phyloP scores from a whole-genome alignment of 2,113 vertebrate genomes.

The Pluvianellus socialis region DNA sequence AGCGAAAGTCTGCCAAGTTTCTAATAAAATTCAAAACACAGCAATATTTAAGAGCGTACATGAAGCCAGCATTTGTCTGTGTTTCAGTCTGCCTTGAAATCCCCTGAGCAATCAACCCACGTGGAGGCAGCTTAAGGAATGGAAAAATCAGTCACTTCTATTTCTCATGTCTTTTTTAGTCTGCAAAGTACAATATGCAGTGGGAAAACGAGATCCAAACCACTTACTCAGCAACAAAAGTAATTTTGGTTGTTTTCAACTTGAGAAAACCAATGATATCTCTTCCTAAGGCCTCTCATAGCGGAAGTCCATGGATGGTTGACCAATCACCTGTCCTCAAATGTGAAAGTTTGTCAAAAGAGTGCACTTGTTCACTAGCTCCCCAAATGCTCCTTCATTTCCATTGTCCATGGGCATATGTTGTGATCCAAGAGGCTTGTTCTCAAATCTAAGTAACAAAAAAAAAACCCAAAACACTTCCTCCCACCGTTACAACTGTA shows the following conservation, averaged over 20 bases:
- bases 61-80: conserved; percentile 64
- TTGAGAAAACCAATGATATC: neutral
- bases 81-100: conserved; percentile 71
- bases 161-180: conserved; percentile 65
- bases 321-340: neutral
- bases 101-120: conserved; percentile 67
- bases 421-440: neutral
- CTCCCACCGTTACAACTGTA: neutral
- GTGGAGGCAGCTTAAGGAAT: conserved; percentile 60
- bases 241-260: neutral
- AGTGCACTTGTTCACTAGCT: neutral
- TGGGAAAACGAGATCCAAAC: conserved; percentile 51
- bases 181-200: conserved; percentile 9
- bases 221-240: conserved; percentile 1
- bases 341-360: neutral
- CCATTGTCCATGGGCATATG: neutral
- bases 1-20: conserved; percentile 61
- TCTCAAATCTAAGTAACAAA: neutral
- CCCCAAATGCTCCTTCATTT: neutral
- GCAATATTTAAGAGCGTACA: conserved; percentile 49
- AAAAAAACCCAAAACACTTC: neutral
- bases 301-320: neutral
- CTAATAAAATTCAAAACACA: conserved; percentile 67
- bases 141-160: conserved; percentile 64
- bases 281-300: neutral